Percentiles rank a stretch among this genome's conserved stretches.
phyloP scores from a whole-genome alignment of 2,888 invertebrate species.

The Ophonus ardosiacus region DNA sequence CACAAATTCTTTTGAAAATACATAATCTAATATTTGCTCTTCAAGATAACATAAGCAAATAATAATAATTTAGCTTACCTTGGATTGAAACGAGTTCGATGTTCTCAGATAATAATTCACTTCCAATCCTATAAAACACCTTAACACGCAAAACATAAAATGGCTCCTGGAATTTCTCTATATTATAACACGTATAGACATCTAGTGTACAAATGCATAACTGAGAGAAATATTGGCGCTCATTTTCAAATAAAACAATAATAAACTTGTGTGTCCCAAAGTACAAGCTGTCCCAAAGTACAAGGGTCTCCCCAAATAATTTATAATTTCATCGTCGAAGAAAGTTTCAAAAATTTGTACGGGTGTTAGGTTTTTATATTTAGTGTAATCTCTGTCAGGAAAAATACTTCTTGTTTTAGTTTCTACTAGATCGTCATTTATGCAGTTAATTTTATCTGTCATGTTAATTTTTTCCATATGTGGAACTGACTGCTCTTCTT shows the following conservation, averaged over 20 bases:
- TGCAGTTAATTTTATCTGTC: too few species aligned
- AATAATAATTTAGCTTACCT: conserved; percentile 5
- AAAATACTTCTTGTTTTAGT: too few species aligned
- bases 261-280: conserved; percentile 5
- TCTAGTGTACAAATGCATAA: conserved; percentile 11
- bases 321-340: too few species aligned
- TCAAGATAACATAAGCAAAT: conserved; percentile 1
- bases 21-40: neutral
- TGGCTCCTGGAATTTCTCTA: neutral
- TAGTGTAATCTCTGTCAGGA: too few species aligned
- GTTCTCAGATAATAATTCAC: neutral
- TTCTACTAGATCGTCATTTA: too few species aligned
- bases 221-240: conserved; percentile 2
- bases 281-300: conserved; percentile 18
- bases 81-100: neutral
- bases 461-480: too few species aligned
- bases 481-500: too few species aligned
- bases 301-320: conserved; percentile 20
- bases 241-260: neutral
- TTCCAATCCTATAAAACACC: neutral
- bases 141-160: conserved; percentile 2
- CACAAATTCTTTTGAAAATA: neutral
- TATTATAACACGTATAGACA: neutral
- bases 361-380: too few species aligned
- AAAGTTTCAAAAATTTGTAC: too few species aligned